phyloP scores from a whole-genome alignment of 2,888 invertebrate genomes.

The Tuta absoluta region DNA sequence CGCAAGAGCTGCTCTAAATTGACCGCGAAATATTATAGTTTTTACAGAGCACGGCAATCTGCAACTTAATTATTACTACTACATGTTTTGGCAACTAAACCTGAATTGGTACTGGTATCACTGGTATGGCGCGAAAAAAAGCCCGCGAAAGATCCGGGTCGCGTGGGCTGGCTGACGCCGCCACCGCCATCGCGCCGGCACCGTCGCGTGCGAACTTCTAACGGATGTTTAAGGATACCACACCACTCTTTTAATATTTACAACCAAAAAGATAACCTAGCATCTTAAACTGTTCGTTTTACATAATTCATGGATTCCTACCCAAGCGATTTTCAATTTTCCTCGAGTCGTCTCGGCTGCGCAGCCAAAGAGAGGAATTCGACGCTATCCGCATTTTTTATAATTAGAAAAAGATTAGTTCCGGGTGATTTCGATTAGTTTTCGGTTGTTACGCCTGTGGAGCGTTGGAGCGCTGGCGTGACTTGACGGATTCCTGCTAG shows the following conservation, averaged over 20 bases:
- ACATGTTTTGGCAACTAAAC: conserved; percentile 42
- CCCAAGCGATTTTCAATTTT: conserved; percentile 43
- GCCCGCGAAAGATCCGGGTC: conserved; percentile 59
- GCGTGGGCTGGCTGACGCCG: conserved; percentile 33
- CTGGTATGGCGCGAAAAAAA: conserved; percentile 47
- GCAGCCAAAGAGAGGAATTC: conserved; percentile 50
- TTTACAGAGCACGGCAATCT: conserved; percentile 33
- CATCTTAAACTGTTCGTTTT: conserved; percentile 18
- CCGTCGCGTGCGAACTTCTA: conserved; percentile 42
- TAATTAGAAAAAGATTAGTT: conserved; percentile 76
- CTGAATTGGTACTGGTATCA: conserved; percentile 40
- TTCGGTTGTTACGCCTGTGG: conserved; percentile 57
- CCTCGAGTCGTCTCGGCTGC: conserved; percentile 49
- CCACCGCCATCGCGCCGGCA: conserved; percentile 13
- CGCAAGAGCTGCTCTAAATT: conserved; percentile 35
- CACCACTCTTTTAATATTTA: conserved; percentile 26
- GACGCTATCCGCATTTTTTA: conserved; percentile 64
- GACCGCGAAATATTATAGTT: conserved; percentile 35
- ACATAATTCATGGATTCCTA: conserved; percentile 18
- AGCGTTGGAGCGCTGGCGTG: conserved; percentile 53
- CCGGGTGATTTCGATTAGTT: conserved; percentile 76
- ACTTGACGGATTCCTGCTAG: conserved; percentile 73
- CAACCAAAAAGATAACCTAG: conserved; percentile 19
- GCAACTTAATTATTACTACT: conserved; percentile 41
- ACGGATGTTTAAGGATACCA: conserved; percentile 33